These are phyloP conservation scores for Luidia sarsii DNA, from an alignment of 53 echinoderm and acorn worm species.

Conservation along the genomic window DNA sequence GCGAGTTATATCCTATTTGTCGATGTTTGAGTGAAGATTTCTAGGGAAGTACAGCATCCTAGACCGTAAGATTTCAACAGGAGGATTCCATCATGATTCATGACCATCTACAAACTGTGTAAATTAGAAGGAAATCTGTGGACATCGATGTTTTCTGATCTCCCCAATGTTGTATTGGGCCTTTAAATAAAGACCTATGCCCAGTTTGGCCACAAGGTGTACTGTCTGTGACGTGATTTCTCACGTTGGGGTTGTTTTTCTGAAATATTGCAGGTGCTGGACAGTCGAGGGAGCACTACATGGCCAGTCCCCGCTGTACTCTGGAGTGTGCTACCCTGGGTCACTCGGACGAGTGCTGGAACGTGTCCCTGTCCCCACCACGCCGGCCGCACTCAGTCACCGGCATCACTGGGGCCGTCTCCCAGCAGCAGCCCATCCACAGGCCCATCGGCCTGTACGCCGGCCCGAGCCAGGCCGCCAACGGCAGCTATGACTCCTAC, in stretches of 20 bases:
- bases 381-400: conserved; percentile 29
- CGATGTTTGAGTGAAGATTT: no score
- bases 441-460: conserved; percentile 37
- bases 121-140: no score
- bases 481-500: background rate
- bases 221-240: no score
- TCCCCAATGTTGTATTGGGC: no score
- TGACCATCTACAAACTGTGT: no score
- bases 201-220: no score
- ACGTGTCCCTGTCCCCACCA: background rate
- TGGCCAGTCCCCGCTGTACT: conserved; percentile 86
- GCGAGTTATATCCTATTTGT: no score
- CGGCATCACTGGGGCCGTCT: background rate
- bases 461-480: background rate
- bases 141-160: no score
- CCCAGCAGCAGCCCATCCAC: conserved; percentile 36
- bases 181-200: background rate
- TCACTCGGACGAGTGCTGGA: conserved; percentile 93
- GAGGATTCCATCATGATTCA: no score
- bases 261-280: background rate
- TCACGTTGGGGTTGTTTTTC: no score
- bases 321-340: conserved; percentile 88
- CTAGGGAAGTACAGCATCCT: no score
- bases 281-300: conserved; percentile 54
- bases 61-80: no score